Base-by-base conservation (phyloP, 1,140 invertebrate genomes). In the Lepidurus couesii region DNA sequence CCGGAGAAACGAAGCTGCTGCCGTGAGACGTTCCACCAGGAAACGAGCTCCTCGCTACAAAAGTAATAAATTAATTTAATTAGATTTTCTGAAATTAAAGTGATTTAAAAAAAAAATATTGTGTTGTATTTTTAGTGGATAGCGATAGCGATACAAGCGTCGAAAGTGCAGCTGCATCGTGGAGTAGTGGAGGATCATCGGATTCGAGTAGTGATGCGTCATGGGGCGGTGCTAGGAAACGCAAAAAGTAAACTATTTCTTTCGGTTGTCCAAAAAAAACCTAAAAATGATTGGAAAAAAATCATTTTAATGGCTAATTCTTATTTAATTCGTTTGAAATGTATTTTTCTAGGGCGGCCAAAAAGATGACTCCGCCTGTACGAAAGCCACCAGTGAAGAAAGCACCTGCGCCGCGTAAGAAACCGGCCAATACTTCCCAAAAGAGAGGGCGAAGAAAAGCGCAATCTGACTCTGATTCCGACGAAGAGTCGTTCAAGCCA, bases 191-290 rank as follows among this genome's bases (percentile, higher is more conserved):
- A 43, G 65, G 24, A 10, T 74, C 65, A 1, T 74, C 44, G 45
- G 78, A 75, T 26, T 79, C 78, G 16, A 79, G 78, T 44, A 79
- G 78, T 75, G 78, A 79, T 43, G 73, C 78, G 13, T 79, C 78
- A 1, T 79, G 78, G 78, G 78, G 78, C 4, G 44, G 78, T 34
- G 43, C 21, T 8, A 79, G 75, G n/a, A 79, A 79, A 43, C 73
- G 74, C 53, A 65, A 16, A 16, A 75, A 44, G 78, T 79, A 24
- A 74, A 11, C 45, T 11, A 4, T 47, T 47, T 10, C 45, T 47
- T 47, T 47, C 10, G 45, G 6, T 47, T 10, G 45, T 7, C 45
- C 6, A 2, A 11, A 11, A 11, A 11, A 47, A 47, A 47, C 0
- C 26, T 26, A 26, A 34, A 34, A 34, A 34, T 34, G 34, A 34